Conservation (phyloP, 2,888 invertebrate genomes). For the Leptopterna dolabrata region DNA sequence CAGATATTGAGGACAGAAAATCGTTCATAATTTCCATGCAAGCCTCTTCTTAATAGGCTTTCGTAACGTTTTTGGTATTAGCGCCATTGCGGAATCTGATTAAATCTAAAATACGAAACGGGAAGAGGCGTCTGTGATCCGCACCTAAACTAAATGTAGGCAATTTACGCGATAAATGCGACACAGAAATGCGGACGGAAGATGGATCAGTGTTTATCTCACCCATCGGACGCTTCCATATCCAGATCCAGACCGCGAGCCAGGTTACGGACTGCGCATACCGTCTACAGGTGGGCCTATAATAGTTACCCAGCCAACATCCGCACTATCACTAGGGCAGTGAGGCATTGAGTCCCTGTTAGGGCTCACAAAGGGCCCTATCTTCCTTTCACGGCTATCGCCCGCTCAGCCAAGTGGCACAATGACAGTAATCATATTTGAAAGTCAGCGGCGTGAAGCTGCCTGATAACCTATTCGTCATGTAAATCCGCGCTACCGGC, state of each 20-base stretch:
- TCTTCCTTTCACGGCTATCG: conserved; percentile 11
- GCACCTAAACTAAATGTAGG: not conserved
- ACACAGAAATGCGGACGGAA: not conserved
- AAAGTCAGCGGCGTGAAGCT: not conserved
- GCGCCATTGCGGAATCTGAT: too few relatives aligned
- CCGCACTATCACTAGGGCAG: not conserved
- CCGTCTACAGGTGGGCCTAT: not conserved
- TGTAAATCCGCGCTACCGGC: not conserved
- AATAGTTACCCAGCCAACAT: not conserved
- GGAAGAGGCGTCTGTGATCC: too few relatives aligned
- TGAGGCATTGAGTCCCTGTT: not conserved
- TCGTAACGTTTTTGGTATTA: too few relatives aligned
- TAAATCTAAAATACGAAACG: too few relatives aligned
- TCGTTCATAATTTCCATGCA: too few relatives aligned
- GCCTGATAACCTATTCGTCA: not conserved
- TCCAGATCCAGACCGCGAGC: not conserved
- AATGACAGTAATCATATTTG: not conserved
- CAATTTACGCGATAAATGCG: not conserved
- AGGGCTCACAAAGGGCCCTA: not conserved
- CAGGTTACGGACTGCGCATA: not conserved
- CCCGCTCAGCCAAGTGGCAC: conserved; percentile 2
- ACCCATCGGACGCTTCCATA: not conserved
- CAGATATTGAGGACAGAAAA: too few relatives aligned
- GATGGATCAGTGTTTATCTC: not conserved
- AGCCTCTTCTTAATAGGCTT: too few relatives aligned